Evolutionary conservation across 2,797 vertebrate genomes (phyloP).

Genomic region (Champsocephalus gunnari): DNA sequence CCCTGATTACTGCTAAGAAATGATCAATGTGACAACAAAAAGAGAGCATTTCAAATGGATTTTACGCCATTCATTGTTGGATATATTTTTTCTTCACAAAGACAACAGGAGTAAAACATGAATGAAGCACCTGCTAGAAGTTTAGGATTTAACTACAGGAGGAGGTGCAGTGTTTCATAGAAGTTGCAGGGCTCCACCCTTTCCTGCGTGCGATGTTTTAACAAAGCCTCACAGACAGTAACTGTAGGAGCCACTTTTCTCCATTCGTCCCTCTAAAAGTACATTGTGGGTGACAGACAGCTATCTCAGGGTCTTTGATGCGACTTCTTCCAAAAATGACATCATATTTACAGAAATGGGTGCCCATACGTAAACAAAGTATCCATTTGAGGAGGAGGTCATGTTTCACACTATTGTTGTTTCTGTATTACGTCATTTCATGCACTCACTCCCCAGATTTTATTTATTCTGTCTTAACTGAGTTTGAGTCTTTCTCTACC

Average conservation of each 20-base stretch:
- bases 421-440: slow-evolving; percentile 27
- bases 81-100: neutral
- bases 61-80: neutral
- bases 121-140: slow-evolving; percentile 5
- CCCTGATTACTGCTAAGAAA: slow-evolving; percentile 1
- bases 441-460: slow-evolving; percentile 30
- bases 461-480: slow-evolving; percentile 57
- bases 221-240: slow-evolving; percentile 26
- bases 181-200: slow-evolving; percentile 31
- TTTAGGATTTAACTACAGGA: neutral
- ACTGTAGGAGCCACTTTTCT: slow-evolving; percentile 12
- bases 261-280: neutral
- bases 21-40: neutral
- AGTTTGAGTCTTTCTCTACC: slow-evolving; percentile 30
- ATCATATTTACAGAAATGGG: slow-evolving; percentile 16
- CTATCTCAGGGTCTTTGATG: slow-evolving; percentile 62
- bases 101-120: neutral
- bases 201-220: slow-evolving; percentile 34
- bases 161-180: slow-evolving; percentile 20
- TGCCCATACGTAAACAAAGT: slow-evolving; percentile 8
- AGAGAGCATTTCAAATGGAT: neutral
- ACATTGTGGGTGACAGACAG: neutral
- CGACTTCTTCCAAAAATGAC: slow-evolving; percentile 38
- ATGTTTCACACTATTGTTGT: slow-evolving; percentile 12
- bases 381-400: slow-evolving; percentile 10